Conservation (phyloP, 1,140 invertebrate species). For the Lanistes nyassanus region DNA sequence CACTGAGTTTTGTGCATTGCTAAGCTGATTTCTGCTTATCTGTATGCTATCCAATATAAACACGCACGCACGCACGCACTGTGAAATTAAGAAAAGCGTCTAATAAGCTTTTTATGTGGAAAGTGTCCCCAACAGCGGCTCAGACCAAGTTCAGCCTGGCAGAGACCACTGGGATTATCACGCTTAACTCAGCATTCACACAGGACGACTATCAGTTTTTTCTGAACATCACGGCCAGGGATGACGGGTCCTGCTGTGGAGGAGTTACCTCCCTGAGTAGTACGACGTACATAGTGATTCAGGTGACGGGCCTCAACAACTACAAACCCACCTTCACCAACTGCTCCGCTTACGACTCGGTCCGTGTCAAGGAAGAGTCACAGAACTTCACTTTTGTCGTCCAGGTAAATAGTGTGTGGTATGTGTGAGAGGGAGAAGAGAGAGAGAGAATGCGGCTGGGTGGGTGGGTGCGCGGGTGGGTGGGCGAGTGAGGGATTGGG, state of each 20-base stretch:
- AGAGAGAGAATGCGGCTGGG: too few relatives aligned
- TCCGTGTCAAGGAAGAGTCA: conserved; percentile 42
- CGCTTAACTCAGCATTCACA: conserved; percentile 37
- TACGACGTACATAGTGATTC: conserved; percentile 26
- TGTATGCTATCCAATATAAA: too few relatives aligned
- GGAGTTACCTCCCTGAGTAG: conserved; percentile 34
- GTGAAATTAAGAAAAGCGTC: too few relatives aligned
- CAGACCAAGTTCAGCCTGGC: conserved; percentile 46
- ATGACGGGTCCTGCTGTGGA: conserved; percentile 57
- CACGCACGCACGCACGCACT: too few relatives aligned
- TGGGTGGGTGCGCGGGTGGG: too few relatives aligned
- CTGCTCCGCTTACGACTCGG: conserved; percentile 41
- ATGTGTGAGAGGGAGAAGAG: too few relatives aligned
- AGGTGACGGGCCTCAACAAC: conserved; percentile 49
- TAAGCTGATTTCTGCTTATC: too few relatives aligned
- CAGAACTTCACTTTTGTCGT: conserved; percentile 42
- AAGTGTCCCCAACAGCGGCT: conserved; percentile 5
- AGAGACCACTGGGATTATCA: conserved; percentile 47
- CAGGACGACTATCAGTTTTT: conserved; percentile 39
- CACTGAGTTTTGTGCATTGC: too few relatives aligned
- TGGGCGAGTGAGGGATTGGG: too few relatives aligned
- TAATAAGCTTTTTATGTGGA: conserved; percentile 31
- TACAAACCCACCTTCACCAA: conserved; percentile 45
- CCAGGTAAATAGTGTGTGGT: conserved; percentile 30
- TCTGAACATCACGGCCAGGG: conserved; percentile 47